These are phyloP conservation scores for Lycocerus yunnanus DNA, from an alignment of 2,888 invertebrate species.

Conservation along the genomic window DNA sequence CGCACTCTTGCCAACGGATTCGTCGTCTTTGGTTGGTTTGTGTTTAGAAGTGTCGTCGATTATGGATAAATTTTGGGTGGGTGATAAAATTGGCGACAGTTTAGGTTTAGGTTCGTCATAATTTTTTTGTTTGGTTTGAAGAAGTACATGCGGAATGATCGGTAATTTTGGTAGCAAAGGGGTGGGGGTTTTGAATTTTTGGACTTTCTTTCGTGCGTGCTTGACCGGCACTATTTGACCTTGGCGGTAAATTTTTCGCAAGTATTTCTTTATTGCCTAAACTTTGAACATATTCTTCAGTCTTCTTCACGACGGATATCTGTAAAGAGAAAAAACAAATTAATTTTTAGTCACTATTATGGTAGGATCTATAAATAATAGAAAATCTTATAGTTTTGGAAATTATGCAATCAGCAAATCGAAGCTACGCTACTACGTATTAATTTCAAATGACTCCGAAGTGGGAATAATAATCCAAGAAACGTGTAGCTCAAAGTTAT, in stretches of 20 bases:
- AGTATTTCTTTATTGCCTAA: slow-evolving; percentile 30
- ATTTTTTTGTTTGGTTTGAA: slow-evolving; percentile 53
- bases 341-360: too few relatives aligned
- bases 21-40: slow-evolving; percentile 51
- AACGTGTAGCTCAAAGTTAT: too few relatives aligned
- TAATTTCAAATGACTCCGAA: too few relatives aligned
- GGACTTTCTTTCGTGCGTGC: slow-evolving; percentile 8
- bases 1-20: slow-evolving; percentile 62
- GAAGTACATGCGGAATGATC: slow-evolving; percentile 15
- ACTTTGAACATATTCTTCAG: slow-evolving; percentile 53
- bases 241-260: background rate
- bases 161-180: slow-evolving; percentile 23
- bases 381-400: too few relatives aligned
- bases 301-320: slow-evolving; percentile 51
- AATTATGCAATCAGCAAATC: too few relatives aligned
- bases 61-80: slow-evolving; percentile 47
- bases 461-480: too few relatives aligned
- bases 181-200: background rate
- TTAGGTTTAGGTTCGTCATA: slow-evolving; percentile 48
- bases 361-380: too few relatives aligned
- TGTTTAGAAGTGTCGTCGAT: slow-evolving; percentile 18
- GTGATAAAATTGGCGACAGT: slow-evolving; percentile 51
- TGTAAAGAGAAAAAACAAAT: slow-evolving; percentile 20
- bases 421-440: too few relatives aligned
- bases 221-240: slow-evolving; percentile 9